Conservation (phyloP, 2,797 vertebrate genomes). For the Tympanoctomys barrerae region DNA sequence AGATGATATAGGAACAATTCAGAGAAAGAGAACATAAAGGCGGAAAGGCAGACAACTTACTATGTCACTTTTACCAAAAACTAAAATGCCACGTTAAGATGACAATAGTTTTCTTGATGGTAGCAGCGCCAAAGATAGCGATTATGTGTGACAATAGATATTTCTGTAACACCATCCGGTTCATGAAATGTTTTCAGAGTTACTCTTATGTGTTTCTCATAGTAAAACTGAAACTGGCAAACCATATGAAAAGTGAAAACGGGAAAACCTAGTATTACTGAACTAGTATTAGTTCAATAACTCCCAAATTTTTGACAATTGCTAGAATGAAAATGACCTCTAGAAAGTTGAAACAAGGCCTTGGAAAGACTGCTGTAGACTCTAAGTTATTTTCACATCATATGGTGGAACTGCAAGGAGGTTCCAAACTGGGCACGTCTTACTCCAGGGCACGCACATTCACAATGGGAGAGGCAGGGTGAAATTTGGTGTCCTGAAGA, state of each 20-base stretch:
- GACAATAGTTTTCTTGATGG: not conserved
- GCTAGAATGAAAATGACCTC: not conserved
- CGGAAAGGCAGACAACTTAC: not conserved
- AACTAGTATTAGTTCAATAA: not conserved
- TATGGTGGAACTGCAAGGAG: not conserved
- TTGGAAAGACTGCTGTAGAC: slow-evolving; percentile 14
- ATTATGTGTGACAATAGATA: slow-evolving; percentile 27
- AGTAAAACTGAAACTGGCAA: slow-evolving; percentile 28
- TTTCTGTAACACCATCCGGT: not conserved
- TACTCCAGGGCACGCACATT: not conserved
- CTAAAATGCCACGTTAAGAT: slow-evolving; percentile 32
- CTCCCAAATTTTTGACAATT: slow-evolving; percentile 30
- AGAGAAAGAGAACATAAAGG: not conserved
- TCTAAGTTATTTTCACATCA: not conserved
- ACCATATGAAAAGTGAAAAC: slow-evolving; percentile 2
- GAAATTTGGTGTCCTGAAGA: slow-evolving; percentile 22
- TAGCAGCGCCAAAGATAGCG: slow-evolving; percentile 46
- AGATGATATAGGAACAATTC: not conserved
- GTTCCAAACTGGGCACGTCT: not conserved
- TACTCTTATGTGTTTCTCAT: not conserved
- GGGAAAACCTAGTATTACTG: not conserved
- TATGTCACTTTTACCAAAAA: slow-evolving; percentile 43
- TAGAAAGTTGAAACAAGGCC: slow-evolving; percentile 28
- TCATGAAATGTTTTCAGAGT: slow-evolving; percentile 42
- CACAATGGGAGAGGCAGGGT: not conserved